Conservation (phyloP, 2,888 invertebrate species). For the Drosophila leonis region DNA sequence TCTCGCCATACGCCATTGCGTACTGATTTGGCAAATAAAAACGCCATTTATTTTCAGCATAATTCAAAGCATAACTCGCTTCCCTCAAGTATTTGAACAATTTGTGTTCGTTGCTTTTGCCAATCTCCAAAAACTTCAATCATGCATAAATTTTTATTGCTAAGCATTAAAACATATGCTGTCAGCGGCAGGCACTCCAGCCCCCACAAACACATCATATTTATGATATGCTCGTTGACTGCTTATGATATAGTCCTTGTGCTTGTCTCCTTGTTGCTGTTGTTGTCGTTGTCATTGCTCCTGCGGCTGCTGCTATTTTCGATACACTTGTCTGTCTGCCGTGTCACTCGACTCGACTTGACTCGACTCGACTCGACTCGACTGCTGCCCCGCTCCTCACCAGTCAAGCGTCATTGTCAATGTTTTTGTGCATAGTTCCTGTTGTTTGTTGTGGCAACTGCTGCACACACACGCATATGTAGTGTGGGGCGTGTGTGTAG, state of each 20-base stretch:
- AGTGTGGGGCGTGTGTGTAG: constrained; percentile 26
- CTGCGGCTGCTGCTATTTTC: constrained; percentile 43
- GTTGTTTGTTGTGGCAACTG: constrained; percentile 51
- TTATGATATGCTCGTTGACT: constrained; percentile 59
- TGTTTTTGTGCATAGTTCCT: constrained; percentile 57
- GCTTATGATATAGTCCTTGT: constrained; percentile 62
- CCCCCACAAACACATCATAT: constrained; percentile 20
- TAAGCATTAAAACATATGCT: constrained; percentile 69
- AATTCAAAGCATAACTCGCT: constrained; percentile 35
- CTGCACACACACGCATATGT: constrained; percentile 22
- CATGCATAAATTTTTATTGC: constrained; percentile 78
- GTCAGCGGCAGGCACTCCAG: constrained; percentile 10
- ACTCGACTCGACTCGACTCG: constrained; percentile 11
- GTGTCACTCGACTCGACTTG: constrained; percentile 35
- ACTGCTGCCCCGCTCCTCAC: neutral
- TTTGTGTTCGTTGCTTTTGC: constrained; percentile 29
- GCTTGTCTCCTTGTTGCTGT: constrained; percentile 32
- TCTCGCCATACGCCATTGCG: neutral
- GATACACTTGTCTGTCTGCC: constrained; percentile 56
- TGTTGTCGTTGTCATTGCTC: constrained; percentile 41
- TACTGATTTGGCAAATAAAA: constrained; percentile 19
- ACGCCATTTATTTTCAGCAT: constrained; percentile 39
- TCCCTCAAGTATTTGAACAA: constrained; percentile 19
- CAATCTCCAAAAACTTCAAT: constrained; percentile 71
- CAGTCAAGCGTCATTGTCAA: constrained; percentile 30